phyloP scores from a whole-genome alignment of 2,888 invertebrate species.

The Athalia rosae region DNA sequence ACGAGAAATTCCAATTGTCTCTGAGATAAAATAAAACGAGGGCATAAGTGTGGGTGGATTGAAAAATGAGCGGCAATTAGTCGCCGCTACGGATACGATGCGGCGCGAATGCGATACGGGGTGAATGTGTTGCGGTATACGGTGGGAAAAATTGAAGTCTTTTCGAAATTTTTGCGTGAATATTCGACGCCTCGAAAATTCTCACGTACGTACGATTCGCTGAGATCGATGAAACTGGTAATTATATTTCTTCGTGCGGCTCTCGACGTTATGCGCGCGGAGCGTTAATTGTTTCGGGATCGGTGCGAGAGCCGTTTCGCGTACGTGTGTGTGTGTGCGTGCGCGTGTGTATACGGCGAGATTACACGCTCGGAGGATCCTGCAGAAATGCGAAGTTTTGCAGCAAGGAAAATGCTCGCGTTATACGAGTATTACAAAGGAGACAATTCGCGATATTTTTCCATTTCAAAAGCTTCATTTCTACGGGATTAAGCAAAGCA shows the following conservation, averaged over 20 bases:
- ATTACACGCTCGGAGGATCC: too few relatives aligned
- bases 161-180: not conserved
- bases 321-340: too few relatives aligned
- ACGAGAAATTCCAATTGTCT: conserved; percentile 8
- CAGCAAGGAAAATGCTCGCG: not conserved
- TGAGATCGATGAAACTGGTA: conserved; percentile 16
- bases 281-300: not conserved
- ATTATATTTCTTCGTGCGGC: not conserved
- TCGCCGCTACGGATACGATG: not conserved
- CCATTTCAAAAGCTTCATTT: conserved; percentile 29
- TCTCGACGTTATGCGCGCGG: not conserved
- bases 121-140: not conserved
- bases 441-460: conserved; percentile 30
- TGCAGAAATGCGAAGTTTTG: too few relatives aligned
- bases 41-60: not conserved
- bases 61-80: conserved; percentile 25
- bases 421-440: not conserved
- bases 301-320: too few relatives aligned
- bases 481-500: conserved; percentile 10
- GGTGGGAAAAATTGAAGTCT: conserved; percentile 3
- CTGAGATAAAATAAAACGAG: not conserved
- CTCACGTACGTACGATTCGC: not conserved
- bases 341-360: too few relatives aligned
- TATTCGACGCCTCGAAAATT: conserved; percentile 20
- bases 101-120: not conserved